Conservation (phyloP, 2,113 vertebrate species). For the Coturnix japonica region DNA sequence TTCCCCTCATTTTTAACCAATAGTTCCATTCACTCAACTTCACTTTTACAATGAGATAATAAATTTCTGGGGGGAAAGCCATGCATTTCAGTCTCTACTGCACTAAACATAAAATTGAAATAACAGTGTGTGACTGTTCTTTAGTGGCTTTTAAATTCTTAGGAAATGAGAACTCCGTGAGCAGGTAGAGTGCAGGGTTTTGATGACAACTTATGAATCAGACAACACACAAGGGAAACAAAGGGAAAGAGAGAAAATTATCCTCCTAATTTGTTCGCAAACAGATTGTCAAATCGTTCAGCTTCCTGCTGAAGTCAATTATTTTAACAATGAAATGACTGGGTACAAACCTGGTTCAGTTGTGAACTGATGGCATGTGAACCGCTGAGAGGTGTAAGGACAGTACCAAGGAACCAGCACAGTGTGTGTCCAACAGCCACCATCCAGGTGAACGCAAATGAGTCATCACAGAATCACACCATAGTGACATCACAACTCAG, state of each 20-base stretch:
- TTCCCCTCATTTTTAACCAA: slow-evolving; percentile 18
- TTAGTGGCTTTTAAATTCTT: slow-evolving; percentile 30
- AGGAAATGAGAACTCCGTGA: slow-evolving; percentile 6
- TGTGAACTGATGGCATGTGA: background rate
- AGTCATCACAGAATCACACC: background rate
- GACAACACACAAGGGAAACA: background rate
- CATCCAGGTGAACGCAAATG: background rate
- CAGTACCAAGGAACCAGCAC: background rate
- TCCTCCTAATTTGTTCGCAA: background rate
- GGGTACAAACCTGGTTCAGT: background rate
- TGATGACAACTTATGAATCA: slow-evolving; percentile 6
- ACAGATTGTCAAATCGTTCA: background rate
- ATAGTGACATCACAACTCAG: no score
- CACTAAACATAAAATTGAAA: slow-evolving; percentile 35
- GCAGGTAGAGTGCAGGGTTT: slow-evolving; percentile 20
- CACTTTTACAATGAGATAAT: slow-evolving; percentile 43
- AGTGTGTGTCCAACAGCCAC: background rate
- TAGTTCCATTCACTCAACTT: background rate
- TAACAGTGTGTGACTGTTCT: background rate
- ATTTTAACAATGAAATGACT: background rate
- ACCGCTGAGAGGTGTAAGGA: background rate
- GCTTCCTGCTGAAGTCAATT: background rate
- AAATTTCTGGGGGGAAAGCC: slow-evolving; percentile 34
- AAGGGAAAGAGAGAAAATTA: background rate
- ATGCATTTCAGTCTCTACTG: slow-evolving; percentile 3